A percentile compares a stretch with the other conserved stretches of the same genome.
These are phyloP conservation scores for Oncorhynchus mykiss DNA, from an alignment of 2,113 vertebrate genomes.

Conservation along the genomic window DNA sequence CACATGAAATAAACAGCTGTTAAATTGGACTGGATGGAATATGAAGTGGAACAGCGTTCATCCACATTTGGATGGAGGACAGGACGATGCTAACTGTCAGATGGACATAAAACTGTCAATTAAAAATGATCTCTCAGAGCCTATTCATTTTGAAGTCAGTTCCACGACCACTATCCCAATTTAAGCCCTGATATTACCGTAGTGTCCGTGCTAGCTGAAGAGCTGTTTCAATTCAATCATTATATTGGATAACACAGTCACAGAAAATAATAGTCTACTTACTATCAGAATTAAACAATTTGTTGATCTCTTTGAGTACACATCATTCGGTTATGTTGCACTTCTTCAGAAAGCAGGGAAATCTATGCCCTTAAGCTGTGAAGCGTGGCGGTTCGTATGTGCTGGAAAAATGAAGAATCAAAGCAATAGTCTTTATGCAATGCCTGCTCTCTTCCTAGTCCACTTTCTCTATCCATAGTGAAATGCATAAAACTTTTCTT, in stretches of 20 bases:
- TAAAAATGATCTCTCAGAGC: constrained; percentile 69
- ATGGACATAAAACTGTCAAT: constrained; percentile 69
- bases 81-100: constrained; percentile 52
- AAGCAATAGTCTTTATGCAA: background rate
- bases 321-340: background rate
- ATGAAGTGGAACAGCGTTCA: constrained; percentile 35
- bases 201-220: constrained; percentile 23
- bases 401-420: background rate
- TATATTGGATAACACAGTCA: constrained; percentile 13
- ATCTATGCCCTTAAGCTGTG: background rate
- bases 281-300: no score
- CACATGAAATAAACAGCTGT: background rate
- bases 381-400: background rate
- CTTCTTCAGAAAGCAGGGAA: background rate
- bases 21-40: constrained; percentile 48
- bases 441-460: background rate
- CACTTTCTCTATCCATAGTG: background rate
- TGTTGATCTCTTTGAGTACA: background rate
- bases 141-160: constrained; percentile 52
- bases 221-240: constrained; percentile 25
- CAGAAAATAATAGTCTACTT: background rate
- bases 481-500: background rate
- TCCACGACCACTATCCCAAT: constrained; percentile 20
- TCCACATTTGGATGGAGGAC: constrained; percentile 45
- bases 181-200: constrained; percentile 39